These are phyloP conservation scores for Agapetus fuscipes DNA, from an alignment of 2,888 invertebrate genomes.

Conservation along the genomic window DNA sequence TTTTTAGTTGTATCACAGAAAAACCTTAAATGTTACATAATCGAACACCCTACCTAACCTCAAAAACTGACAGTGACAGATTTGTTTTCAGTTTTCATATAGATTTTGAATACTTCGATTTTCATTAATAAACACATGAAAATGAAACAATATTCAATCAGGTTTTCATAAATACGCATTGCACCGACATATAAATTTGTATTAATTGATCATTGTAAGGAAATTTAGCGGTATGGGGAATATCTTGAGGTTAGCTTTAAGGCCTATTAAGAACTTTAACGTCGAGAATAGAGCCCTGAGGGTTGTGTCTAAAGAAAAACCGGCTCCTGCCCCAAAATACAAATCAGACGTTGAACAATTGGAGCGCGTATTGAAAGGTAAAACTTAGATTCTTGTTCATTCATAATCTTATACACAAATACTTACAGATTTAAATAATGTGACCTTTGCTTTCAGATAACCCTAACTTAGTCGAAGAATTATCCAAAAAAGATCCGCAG, in stretches of 20 bases:
- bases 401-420: neutral
- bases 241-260: constrained; percentile 7
- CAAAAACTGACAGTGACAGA: too few relatives aligned
- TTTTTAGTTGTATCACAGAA: too few relatives aligned
- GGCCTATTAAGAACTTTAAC: constrained; percentile 32
- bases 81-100: too few relatives aligned
- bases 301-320: constrained; percentile 37
- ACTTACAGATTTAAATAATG: constrained; percentile 1
- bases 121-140: too few relatives aligned
- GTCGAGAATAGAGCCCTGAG: constrained; percentile 46
- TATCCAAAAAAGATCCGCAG: constrained; percentile 33
- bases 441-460: constrained; percentile 31
- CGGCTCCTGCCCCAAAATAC: constrained; percentile 45
- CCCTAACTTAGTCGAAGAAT: constrained; percentile 34
- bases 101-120: too few relatives aligned
- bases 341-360: constrained; percentile 33
- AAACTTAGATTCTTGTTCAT: constrained; percentile 1
- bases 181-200: too few relatives aligned
- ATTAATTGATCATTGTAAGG: too few relatives aligned
- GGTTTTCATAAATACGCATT: too few relatives aligned
- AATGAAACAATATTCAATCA: too few relatives aligned
- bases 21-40: too few relatives aligned
- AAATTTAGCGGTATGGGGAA: too few relatives aligned
- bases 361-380: constrained; percentile 37
- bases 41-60: too few relatives aligned